Evolutionary conservation across 2,888 invertebrate species (phyloP).

Genomic region (Drosophila subsilvestris): DNA sequence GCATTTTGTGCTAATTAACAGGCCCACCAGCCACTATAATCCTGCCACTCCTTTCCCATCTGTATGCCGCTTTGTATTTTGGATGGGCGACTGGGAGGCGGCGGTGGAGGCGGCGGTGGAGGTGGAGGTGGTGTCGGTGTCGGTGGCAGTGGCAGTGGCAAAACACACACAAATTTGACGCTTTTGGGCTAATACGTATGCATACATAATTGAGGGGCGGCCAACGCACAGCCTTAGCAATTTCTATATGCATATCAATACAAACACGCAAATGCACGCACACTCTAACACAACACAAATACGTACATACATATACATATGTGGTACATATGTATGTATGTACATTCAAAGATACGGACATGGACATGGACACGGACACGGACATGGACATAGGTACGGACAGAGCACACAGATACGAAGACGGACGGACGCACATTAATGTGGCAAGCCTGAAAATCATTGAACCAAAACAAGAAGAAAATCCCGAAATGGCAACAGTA

Average conservation of each 20-base stretch:
- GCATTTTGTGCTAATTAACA: conserved; percentile 67
- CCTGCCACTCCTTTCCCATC: conserved; percentile 10
- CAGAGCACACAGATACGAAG: conserved; percentile 43
- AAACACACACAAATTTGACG: conserved; percentile 55
- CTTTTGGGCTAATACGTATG: conserved; percentile 66
- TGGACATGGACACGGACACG: conserved; percentile 40
- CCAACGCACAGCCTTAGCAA: conserved; percentile 11
- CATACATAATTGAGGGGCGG: conserved; percentile 62
- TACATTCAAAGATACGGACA: conserved; percentile 45
- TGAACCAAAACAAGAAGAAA: conserved; percentile 61
- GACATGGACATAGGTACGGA: conserved; percentile 18
- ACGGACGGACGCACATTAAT: conserved; percentile 57
- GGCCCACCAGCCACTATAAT: conserved; percentile 35
- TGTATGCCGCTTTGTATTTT: background rate
- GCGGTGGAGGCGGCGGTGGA: too few relatives aligned
- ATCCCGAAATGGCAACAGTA: background rate
- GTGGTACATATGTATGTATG: conserved; percentile 49
- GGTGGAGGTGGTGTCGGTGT: too few relatives aligned
- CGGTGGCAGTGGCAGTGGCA: background rate
- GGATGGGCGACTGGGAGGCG: too few relatives aligned
- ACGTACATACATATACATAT: too few relatives aligned
- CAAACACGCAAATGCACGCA: conserved; percentile 3
- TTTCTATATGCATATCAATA: conserved; percentile 1
- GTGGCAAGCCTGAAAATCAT: conserved; percentile 67
- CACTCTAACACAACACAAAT: conserved; percentile 9